phyloP scores from a whole-genome alignment of 2,797 vertebrate species.

The Amniataba percoides region DNA sequence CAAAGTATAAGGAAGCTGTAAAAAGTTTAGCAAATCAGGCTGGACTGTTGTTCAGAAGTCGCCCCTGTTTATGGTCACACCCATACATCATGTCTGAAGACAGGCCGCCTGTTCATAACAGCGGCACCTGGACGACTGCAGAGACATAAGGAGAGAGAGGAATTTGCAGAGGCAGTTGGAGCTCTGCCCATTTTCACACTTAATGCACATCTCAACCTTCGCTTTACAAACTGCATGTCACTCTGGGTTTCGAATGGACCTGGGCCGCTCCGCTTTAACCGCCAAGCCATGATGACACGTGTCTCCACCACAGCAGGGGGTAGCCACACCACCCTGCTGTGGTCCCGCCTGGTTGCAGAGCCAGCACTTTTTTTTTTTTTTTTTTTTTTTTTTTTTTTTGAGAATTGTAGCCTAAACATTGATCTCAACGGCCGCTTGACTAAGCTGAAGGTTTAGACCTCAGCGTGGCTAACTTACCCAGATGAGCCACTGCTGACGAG shows the following conservation, averaged over 20 bases:
- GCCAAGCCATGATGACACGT: neutral
- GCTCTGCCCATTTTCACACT: slow-evolving; percentile 6
- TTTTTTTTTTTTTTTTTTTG: neutral
- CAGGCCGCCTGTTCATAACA: slow-evolving; percentile 5
- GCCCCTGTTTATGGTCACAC: neutral
- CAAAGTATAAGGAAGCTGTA: neutral
- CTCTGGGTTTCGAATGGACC: neutral
- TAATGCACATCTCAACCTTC: neutral
- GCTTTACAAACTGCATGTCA: neutral
- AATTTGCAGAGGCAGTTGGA: neutral
- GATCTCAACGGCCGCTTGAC: slow-evolving; percentile 3
- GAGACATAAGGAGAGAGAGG: neutral
- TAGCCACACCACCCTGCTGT: neutral
- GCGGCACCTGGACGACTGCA: neutral
- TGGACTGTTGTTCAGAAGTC: neutral
- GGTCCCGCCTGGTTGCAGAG: neutral
- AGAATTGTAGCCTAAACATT: neutral
- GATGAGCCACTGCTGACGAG: neutral
- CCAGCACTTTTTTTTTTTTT: neutral
- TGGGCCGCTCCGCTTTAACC: neutral
- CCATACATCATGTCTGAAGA: slow-evolving; percentile 10
- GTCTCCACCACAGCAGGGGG: neutral
- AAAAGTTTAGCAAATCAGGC: neutral
- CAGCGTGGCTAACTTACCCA: neutral
- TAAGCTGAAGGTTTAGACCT: neutral